Conservation (phyloP, 30 jellyfish, hydroid and myxozoan species). For the Cassiopea xamachana region DNA sequence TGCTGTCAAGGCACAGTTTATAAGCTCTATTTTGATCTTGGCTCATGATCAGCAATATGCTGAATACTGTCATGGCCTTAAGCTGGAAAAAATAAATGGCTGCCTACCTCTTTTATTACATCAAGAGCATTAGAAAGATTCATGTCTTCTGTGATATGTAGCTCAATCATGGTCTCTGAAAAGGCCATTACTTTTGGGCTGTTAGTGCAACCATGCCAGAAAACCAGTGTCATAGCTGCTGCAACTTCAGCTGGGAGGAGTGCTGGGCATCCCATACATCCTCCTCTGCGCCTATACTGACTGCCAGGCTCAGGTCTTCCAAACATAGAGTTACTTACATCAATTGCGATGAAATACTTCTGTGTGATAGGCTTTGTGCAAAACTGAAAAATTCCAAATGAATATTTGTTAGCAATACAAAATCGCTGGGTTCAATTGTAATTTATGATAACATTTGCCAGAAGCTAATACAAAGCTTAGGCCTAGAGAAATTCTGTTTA, state of each 20-base stretch:
- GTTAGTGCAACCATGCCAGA: slow-evolving; percentile 40
- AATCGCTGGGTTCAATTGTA: too few relatives aligned
- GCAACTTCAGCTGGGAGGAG: slow-evolving; percentile 65
- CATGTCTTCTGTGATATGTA: slow-evolving; percentile 42
- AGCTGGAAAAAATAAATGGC: neutral
- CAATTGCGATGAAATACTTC: slow-evolving; percentile 57
- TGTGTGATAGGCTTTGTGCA: neutral
- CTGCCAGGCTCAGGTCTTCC: neutral
- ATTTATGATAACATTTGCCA: too few relatives aligned
- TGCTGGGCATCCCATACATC: slow-evolving; percentile 39
- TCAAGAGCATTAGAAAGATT: slow-evolving; percentile 29
- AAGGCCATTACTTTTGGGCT: slow-evolving; percentile 78
- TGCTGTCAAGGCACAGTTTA: too few relatives aligned
- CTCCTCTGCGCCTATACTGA: neutral
- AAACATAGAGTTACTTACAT: slow-evolving; percentile 76
- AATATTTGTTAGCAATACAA: too few relatives aligned
- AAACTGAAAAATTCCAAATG: neutral
- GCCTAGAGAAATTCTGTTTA: too few relatives aligned
- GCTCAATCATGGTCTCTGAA: slow-evolving; percentile 18
- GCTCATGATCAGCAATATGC: too few relatives aligned
- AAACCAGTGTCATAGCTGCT: slow-evolving; percentile 75
- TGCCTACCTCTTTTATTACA: slow-evolving; percentile 19
- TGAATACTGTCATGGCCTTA: too few relatives aligned
- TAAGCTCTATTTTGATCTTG: too few relatives aligned
- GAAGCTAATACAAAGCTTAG: too few relatives aligned